Base-by-base conservation (phyloP, 2,113 vertebrate species). In the Heptranchias perlo region DNA sequence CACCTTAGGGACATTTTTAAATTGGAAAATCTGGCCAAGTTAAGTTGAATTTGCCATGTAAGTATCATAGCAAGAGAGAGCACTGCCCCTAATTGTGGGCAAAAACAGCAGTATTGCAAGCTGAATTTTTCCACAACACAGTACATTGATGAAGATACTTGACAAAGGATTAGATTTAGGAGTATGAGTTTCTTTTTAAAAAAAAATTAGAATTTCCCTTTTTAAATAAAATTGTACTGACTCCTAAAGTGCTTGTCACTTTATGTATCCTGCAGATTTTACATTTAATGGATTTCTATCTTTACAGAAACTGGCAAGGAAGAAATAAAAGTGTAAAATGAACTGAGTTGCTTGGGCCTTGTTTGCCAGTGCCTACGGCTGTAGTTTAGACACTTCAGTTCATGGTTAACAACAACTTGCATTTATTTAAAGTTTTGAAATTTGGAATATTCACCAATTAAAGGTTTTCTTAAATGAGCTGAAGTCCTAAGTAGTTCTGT, bases 261-360 rank as follows among this genome's bases (percentile, higher is more conserved):
- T 96, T 96, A 96, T 96, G 97, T 96, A 92, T 96, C 96, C 96
- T 96, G 58, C 95, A 23, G 64, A 65, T 65, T 65, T 65, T 18
- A 65, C 21, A 3, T 65, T 65, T 16, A 65, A 65, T 65, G 64
- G 64, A 65, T 65, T 65, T 65, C 21, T 0, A 65, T 65, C 64
- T 65, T 65, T 65, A 65, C 16, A 65, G 64, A 65, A 65, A 65
- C n/a, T n/a, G n/a, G n/a, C n/a, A n/a, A n/a, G n/a, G n/a, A n/a
- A n/a, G n/a, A n/a, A n/a, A n/a, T n/a, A n/a, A n/a, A n/a, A n/a
- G n/a, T n/a, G n/a, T n/a, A n/a, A n/a, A n/a, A n/a, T n/a, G n/a
- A n/a, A n/a, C n/a, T n/a, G n/a, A n/a, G n/a, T n/a, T n/a, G n/a
- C n/a, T n/a, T n/a, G n/a, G n/a, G n/a, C n/a, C n/a, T n/a, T n/a